phyloP scores from a whole-genome alignment of 2,797 vertebrate genomes.

The Ciconia nigra region DNA sequence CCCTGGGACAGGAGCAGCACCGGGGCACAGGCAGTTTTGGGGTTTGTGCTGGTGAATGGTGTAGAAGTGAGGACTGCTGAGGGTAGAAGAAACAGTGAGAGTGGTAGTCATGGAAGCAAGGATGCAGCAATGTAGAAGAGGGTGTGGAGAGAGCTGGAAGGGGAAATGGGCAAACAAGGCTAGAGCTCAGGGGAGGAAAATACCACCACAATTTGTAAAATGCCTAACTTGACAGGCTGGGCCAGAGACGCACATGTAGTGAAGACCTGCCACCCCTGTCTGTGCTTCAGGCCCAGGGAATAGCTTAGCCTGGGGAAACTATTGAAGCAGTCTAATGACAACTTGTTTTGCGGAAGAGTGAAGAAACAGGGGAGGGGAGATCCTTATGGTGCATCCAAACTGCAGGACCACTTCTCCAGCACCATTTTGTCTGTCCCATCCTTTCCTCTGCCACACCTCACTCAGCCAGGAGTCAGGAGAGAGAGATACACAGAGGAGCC shows the following conservation, averaged over 20 bases:
- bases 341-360: neutral
- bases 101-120: neutral
- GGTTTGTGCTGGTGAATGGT: accelerated
- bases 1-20: neutral
- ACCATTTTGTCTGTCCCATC: neutral
- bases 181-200: neutral
- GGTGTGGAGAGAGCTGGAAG: neutral
- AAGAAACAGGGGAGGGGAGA: neutral
- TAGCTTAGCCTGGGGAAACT: neutral
- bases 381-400: neutral
- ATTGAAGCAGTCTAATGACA: neutral
- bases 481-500: neutral
- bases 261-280: neutral
- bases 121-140: neutral
- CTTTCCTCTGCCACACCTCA: neutral
- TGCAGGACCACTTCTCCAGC: neutral
- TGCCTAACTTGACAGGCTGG: neutral
- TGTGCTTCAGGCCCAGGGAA: neutral
- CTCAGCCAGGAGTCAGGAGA: neutral
- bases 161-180: neutral
- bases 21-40: neutral
- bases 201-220: neutral
- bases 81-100: neutral
- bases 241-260: neutral
- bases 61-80: neutral